These are phyloP conservation scores for Escarpia spicata DNA, from an alignment of 2,888 invertebrate genomes.

Conservation along the genomic window DNA sequence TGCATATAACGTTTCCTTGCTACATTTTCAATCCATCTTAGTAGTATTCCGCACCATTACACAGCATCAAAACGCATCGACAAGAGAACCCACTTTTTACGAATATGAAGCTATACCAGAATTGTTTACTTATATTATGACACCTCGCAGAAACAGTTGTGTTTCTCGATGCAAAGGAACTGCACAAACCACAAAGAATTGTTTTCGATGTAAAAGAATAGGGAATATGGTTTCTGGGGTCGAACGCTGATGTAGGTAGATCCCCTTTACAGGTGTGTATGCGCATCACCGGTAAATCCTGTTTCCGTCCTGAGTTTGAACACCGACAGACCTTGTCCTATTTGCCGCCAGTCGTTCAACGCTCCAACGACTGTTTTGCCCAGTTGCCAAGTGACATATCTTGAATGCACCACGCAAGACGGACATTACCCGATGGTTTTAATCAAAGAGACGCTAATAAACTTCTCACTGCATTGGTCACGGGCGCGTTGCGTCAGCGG, in stretches of 20 bases:
- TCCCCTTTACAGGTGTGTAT: background rate
- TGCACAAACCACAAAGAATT: background rate
- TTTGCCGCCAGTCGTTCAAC: background rate
- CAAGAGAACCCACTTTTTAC: no score
- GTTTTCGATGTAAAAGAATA: background rate
- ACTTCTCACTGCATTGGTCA: background rate
- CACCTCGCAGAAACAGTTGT: background rate
- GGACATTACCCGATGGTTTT: slow-evolving; percentile 11
- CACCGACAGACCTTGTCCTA: background rate
- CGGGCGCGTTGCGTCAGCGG: background rate
- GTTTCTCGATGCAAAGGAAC: background rate
- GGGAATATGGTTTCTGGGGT: background rate
- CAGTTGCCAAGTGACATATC: background rate
- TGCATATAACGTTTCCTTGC: no score
- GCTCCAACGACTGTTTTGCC: background rate
- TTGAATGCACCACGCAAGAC: slow-evolving; percentile 8
- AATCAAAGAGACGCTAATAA: slow-evolving; percentile 11
- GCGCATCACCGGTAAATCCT: background rate
- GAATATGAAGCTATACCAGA: no score
- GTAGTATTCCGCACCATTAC: no score
- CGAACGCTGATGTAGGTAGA: background rate
- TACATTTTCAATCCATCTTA: no score
- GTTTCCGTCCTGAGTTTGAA: background rate
- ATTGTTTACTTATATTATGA: no score
- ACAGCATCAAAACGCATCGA: no score